phyloP scores from a whole-genome alignment of 2,113 vertebrate genomes.

The Clarias macrocephalus region DNA sequence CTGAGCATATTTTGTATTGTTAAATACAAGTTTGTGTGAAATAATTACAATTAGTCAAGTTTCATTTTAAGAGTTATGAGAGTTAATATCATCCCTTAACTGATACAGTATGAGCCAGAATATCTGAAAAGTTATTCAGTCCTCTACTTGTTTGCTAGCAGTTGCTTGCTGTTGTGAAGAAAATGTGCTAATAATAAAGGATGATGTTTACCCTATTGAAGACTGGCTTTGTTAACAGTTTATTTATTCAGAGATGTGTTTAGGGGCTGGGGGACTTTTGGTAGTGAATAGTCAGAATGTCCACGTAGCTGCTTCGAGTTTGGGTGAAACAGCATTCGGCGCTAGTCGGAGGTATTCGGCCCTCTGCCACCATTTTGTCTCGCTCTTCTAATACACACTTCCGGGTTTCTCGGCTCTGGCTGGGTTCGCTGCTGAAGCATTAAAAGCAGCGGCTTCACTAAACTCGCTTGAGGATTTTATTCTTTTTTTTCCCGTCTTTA shows the following conservation, averaged over 20 bases:
- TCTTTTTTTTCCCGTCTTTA: not conserved
- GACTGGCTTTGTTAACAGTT: not conserved
- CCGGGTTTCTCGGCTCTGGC: conserved; percentile 64
- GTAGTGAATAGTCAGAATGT: not conserved
- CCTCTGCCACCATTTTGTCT: conserved; percentile 74
- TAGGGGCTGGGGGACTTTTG: not conserved
- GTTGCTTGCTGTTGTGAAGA: not conserved
- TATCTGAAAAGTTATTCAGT: no score
- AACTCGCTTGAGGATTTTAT: not conserved
- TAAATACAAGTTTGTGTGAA: not conserved
- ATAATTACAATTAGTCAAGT: no score
- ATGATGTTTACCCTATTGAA: not conserved
- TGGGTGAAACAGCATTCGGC: conserved; percentile 8
- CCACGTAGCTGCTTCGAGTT: not conserved
- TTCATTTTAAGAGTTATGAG: not conserved
- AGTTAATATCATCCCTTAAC: not conserved
- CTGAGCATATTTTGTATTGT: not conserved
- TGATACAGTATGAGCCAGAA: not conserved
- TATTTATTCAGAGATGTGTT: not conserved
- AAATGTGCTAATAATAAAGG: not conserved
- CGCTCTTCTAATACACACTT: conserved; percentile 52
- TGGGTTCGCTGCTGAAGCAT: conserved; percentile 38
- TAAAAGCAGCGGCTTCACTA: not conserved
- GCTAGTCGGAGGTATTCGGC: conserved; percentile 42
- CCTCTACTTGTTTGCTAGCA: not conserved